A percentile compares a stretch with the other conserved stretches of the same genome.
These are phyloP conservation scores for Sialia sialis DNA, from an alignment of 2,113 vertebrate genomes.

Conservation along the genomic window DNA sequence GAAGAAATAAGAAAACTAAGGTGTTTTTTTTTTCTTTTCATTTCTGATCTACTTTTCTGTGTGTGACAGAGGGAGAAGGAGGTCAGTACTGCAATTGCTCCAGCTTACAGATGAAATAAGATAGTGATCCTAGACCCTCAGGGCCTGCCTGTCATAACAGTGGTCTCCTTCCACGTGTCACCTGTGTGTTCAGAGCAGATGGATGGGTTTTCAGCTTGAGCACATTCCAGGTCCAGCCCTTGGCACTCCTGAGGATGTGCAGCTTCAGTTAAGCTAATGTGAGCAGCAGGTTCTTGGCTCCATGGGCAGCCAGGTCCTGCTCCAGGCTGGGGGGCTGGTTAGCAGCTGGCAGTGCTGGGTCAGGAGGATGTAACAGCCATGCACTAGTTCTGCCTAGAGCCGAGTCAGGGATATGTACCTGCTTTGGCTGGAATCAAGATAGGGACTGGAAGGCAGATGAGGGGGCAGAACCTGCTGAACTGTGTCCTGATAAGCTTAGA, in stretches of 20 bases:
- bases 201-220: background rate
- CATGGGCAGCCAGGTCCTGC: background rate
- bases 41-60: background rate
- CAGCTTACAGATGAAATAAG: background rate
- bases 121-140: background rate
- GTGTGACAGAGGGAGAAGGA: background rate
- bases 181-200: background rate
- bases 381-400: background rate
- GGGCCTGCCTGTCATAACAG: background rate
- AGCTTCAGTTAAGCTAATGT: background rate
- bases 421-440: background rate
- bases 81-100: background rate
- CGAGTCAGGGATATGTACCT: accelerated
- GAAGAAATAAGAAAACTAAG: background rate
- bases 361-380: background rate
- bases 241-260: no score
- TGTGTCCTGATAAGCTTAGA: background rate
- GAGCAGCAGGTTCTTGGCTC: background rate
- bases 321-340: background rate
- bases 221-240: background rate
- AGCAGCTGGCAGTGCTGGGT: background rate
- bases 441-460: background rate
- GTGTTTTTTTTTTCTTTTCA: background rate
- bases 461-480: background rate
- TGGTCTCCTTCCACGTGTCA: background rate